phyloP scores from a whole-genome alignment of 2,888 invertebrate genomes.

The Dynastes grantii region DNA sequence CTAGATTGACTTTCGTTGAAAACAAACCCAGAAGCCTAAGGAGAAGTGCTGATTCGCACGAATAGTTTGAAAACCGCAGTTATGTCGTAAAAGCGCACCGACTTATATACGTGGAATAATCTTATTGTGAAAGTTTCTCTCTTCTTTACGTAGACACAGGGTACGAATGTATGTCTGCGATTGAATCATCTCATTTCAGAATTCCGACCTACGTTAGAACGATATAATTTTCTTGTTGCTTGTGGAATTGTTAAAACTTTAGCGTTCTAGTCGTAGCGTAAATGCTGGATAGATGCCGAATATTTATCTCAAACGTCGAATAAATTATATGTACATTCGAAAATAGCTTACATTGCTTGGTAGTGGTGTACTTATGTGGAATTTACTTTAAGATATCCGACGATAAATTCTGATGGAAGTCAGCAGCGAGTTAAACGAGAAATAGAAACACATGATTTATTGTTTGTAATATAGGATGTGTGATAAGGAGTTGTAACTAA shows the following conservation, averaged over 20 bases:
- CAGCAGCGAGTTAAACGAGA: no score
- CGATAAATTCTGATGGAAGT: not conserved
- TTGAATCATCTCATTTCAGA: slow-evolving; percentile 5
- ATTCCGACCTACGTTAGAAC: not conserved
- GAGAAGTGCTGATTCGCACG: not conserved
- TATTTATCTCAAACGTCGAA: not conserved
- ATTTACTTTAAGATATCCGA: not conserved
- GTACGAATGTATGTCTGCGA: not conserved
- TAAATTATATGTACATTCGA: not conserved
- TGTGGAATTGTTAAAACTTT: not conserved
- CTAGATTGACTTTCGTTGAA: not conserved
- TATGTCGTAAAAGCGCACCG: not conserved
- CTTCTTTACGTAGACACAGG: not conserved
- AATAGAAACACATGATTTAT: no score
- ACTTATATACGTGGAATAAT: not conserved
- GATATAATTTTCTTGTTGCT: not conserved
- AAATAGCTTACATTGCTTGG: not conserved
- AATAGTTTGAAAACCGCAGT: slow-evolving; percentile 4
- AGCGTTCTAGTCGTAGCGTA: not conserved
- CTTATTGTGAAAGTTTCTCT: not conserved
- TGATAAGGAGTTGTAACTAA: no score
- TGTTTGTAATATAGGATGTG: no score
- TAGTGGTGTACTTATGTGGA: not conserved
- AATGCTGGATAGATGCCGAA: not conserved
- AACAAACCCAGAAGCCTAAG: not conserved